Conservation (phyloP, 2,113 vertebrate genomes). For the Diphyllodes magnificus region DNA sequence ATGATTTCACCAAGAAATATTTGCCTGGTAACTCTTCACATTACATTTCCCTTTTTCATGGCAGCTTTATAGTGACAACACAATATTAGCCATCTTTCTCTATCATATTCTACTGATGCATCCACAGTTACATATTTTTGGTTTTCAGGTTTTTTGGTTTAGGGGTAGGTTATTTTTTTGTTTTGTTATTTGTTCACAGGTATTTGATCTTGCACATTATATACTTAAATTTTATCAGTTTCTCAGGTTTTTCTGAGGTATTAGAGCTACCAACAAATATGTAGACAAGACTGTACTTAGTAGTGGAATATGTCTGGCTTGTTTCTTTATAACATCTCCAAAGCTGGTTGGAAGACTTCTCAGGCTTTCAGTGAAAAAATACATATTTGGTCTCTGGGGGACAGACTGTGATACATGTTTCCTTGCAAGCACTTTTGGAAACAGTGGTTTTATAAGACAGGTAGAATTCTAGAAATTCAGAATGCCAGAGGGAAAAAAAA, state of each 20-base stretch:
- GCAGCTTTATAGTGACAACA: neutral
- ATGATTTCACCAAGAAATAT: neutral
- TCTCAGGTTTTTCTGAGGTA: neutral
- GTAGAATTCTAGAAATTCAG: neutral
- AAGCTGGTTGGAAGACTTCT: neutral
- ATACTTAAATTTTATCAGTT: neutral
- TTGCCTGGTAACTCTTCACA: neutral
- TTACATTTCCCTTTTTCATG: neutral
- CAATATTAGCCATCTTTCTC: neutral
- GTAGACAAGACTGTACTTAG: neutral
- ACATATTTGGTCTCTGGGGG: neutral
- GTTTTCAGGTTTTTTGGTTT: neutral
- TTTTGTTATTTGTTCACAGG: neutral
- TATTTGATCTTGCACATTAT: neutral
- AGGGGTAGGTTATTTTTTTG: rapidly evolving
- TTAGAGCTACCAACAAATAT: neutral
- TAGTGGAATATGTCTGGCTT: neutral
- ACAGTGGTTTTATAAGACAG: neutral
- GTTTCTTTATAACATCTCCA: neutral
- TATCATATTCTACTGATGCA: neutral
- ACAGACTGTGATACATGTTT: neutral
- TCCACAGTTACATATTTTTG: neutral
- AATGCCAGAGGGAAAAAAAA: neutral
- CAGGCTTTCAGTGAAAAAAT: neutral
- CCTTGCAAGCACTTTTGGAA: neutral